Evolutionary conservation across 2,113 vertebrate species (phyloP).

Genomic region (Alligator sinensis): DNA sequence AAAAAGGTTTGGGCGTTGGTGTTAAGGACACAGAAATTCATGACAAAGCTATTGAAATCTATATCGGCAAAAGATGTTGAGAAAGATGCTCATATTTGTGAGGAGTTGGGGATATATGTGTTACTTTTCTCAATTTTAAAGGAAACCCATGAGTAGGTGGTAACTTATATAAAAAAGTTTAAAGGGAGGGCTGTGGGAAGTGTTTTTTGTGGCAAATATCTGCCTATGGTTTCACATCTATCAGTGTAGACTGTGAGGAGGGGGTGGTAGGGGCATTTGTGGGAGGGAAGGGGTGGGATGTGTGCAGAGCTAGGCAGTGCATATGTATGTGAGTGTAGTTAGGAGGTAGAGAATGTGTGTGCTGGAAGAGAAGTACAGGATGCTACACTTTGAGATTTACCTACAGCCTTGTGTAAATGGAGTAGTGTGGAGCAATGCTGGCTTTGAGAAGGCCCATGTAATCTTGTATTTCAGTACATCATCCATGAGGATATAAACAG

Average conservation of each 20-base stretch:
- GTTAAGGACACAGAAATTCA: rapidly evolving
- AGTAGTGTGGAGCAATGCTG: background rate
- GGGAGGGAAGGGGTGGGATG: background rate
- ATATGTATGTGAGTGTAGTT: background rate
- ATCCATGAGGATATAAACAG: background rate
- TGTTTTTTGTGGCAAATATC: conserved; percentile 13
- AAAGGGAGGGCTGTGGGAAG: conserved; percentile 14
- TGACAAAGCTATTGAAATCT: background rate
- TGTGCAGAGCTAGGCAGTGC: background rate
- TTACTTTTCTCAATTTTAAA: background rate
- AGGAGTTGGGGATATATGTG: background rate
- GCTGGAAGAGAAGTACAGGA: background rate
- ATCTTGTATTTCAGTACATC: background rate
- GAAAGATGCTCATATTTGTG: background rate
- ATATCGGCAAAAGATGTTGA: background rate
- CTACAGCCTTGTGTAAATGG: background rate
- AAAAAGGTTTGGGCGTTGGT: rapidly evolving
- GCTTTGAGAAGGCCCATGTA: background rate
- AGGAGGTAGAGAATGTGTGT: conserved; percentile 6
- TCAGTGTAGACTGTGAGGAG: background rate
- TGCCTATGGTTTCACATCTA: background rate
- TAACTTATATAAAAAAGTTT: rapidly evolving
- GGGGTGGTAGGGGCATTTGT: background rate
- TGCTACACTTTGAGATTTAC: background rate
- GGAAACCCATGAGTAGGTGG: background rate